Evolutionary conservation across 1,140 invertebrate species (phyloP).

Genomic region (Tetramorium alpestre): DNA sequence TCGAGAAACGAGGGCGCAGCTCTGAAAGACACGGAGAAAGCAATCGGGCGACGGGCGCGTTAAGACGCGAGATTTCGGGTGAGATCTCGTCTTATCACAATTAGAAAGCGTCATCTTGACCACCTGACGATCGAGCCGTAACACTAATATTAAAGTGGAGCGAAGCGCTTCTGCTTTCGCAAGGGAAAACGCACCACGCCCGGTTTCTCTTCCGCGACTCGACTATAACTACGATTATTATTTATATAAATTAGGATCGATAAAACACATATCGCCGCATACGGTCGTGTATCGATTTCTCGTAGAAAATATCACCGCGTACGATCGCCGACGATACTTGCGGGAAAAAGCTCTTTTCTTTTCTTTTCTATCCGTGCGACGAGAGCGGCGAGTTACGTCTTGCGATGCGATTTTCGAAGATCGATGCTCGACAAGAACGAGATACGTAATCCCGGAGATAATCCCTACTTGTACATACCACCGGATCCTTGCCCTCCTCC

Average conservation of each 20-base stretch:
- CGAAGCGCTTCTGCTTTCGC: constrained; percentile 11
- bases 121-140: background rate
- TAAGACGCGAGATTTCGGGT: background rate
- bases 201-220: constrained; percentile 32
- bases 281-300: constrained; percentile 23
- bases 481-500: constrained; percentile 62
- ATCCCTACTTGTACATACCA: constrained; percentile 75
- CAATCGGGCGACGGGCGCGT: constrained; percentile 33
- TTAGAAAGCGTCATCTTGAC: constrained; percentile 41
- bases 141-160: background rate
- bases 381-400: background rate
- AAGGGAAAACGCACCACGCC: constrained; percentile 14
- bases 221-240: constrained; percentile 39
- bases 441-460: constrained; percentile 18
- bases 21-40: constrained; percentile 24
- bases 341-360: background rate
- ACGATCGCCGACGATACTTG: constrained; percentile 7
- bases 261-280: background rate
- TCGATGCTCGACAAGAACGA: constrained; percentile 3
- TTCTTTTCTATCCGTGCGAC: constrained; percentile 20
- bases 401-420: background rate
- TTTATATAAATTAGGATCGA: constrained; percentile 54
- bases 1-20: background rate
- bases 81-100: constrained; percentile 38
- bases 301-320: constrained; percentile 2